Base-by-base conservation (phyloP, 2,797 vertebrate genomes). In the Cynopterus sphinx region DNA sequence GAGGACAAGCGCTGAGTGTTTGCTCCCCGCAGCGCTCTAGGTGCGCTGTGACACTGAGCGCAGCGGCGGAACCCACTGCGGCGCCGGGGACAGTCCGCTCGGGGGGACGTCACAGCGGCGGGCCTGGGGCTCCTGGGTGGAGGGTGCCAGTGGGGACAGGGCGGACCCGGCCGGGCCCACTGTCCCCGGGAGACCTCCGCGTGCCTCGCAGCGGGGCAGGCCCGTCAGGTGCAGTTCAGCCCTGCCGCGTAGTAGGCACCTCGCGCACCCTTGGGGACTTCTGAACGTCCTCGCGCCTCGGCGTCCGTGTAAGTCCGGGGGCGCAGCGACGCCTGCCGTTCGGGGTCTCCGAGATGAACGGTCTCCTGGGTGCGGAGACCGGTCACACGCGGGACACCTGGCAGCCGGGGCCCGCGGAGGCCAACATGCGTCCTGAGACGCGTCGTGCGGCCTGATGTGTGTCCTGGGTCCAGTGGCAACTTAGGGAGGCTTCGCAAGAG, bases 191-290 rank as follows among this genome's bases (percentile, higher is more conserved):
- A 53, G 33, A 75, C 21, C 22, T 53, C 65, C 33, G 1, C 9
- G 3, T 31, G 49, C 19, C 21, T 24, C 2, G 6, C 1, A 12
- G 5, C 2, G 10, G 36, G 3, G 33, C 9, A 1, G 2, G 12
- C 31, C 43, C 0, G 0, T 16, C 39, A 16, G 9, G 3, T 13
- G 21, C 36, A 39, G 63, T 39, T 75, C 39, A 79, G 5, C 13
- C 53, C 46, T 7, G 24, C 13, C 53, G 41, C 59, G 51, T 28
- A 51, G 4, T 3, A 49, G n/a, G 33, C 5, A 24, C 15, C 43
- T 68, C 5, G 4, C 36, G 24, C 46, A 55, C 70, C 13, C 67
- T 17, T 2, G 36, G 87, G 26, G 26, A 68, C 24, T 31, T 7
- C 15, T 46, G 46, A 65, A 43, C 43, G n/a, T 68, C 70, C n/a